Conservation (phyloP, 2,797 vertebrate genomes). For the Sylvia borin region DNA sequence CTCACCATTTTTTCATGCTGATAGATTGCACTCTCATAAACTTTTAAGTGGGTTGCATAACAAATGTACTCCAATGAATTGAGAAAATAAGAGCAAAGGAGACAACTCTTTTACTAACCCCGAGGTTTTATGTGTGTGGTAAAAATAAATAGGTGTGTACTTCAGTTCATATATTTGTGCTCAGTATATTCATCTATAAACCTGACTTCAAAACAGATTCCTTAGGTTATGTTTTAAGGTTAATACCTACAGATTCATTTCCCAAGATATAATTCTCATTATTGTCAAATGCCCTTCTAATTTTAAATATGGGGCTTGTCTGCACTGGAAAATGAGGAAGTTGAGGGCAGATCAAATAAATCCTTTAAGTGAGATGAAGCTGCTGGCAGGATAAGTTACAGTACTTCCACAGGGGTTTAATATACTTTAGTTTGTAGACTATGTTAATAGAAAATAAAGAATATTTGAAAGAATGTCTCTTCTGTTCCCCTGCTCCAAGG, state of each 20-base stretch:
- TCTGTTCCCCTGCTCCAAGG: neutral
- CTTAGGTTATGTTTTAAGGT: neutral
- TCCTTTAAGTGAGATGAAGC: constrained; percentile 5
- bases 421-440: neutral
- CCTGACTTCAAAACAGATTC: neutral
- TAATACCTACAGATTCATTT: neutral
- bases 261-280: neutral
- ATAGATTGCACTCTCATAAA: neutral
- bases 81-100: neutral
- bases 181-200: neutral
- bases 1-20: neutral
- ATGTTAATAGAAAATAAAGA: neutral
- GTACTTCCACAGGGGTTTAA: neutral
- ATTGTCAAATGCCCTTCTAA: neutral
- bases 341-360: constrained; percentile 18
- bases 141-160: neutral
- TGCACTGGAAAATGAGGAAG: neutral
- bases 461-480: neutral
- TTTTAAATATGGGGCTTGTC: neutral
- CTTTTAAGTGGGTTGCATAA: neutral
- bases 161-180: neutral
- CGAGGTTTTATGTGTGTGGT: neutral
- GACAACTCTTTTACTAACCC: neutral
- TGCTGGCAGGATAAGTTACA: neutral
- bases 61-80: neutral